A percentile compares a stretch with the other conserved stretches of the same genome.
Conservation (phyloP, 2,888 invertebrate species). For the Steinernema carpocapsae region DNA sequence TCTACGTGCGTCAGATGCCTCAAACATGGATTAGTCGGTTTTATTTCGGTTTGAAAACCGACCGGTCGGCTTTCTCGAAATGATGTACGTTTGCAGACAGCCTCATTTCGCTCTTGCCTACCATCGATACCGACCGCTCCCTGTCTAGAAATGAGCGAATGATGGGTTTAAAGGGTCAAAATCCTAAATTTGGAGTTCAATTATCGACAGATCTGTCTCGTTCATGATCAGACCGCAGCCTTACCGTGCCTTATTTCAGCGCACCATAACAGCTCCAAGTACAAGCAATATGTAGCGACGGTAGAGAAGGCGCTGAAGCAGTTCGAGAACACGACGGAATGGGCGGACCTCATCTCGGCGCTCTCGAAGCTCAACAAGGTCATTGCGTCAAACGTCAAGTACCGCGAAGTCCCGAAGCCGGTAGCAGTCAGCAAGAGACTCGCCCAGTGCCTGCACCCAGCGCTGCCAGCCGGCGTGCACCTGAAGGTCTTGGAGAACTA, state of each 20-base stretch:
- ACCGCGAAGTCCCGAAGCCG: conserved; percentile 83
- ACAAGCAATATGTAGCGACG: conserved; percentile 75
- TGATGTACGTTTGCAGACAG: no score
- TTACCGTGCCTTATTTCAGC: neutral
- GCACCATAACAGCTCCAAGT: conserved; percentile 46
- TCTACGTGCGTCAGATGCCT: no score
- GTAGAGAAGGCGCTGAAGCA: conserved; percentile 83
- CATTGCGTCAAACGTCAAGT: conserved; percentile 68
- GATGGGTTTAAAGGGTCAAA: no score
- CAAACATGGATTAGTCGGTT: no score
- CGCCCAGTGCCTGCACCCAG: conserved; percentile 91
- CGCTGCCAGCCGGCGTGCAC: conserved; percentile 85
- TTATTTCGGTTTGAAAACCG: no score
- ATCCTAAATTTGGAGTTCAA: no score
- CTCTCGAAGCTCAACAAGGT: conserved; percentile 86
- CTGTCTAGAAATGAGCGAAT: no score
- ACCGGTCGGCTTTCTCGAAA: no score
- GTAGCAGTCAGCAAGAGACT: conserved; percentile 87
- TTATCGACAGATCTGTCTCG: no score
- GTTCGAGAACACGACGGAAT: conserved; percentile 91
- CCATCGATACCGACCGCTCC: no score
- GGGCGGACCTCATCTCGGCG: conserved; percentile 90
- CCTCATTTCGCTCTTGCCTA: no score
- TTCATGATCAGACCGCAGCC: no score
- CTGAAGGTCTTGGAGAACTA: conserved; percentile 88